Conservation (phyloP, 2,113 vertebrate genomes). For the Megalops atlanticus region DNA sequence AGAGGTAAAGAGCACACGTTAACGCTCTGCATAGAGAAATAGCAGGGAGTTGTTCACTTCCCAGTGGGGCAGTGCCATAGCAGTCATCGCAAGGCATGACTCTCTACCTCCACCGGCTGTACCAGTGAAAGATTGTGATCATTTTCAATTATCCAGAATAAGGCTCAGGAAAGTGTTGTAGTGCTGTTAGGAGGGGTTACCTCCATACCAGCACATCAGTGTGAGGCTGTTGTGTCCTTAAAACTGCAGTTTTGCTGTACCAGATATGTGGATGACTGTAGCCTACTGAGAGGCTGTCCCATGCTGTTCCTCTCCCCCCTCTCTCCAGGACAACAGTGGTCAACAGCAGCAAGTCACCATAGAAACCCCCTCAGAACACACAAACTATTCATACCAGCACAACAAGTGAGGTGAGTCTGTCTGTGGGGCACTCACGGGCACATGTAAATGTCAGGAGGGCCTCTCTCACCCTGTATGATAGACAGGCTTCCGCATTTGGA, state of each 20-base stretch:
- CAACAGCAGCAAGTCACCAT: conserved; percentile 82
- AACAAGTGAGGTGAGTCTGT: conserved; percentile 72
- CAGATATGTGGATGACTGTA: too few species aligned
- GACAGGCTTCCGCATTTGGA: too few species aligned
- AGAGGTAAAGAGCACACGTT: conserved; percentile 73
- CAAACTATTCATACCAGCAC: conserved; percentile 88
- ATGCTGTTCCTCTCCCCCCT: not conserved
- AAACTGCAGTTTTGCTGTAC: too few species aligned
- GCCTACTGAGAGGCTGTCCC: not conserved
- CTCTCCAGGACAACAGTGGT: conserved; percentile 77
- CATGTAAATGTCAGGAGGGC: too few species aligned
- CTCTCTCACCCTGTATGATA: too few species aligned
- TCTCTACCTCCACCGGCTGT: not conserved
- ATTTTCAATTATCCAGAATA: not conserved
- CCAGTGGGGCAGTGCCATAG: too few species aligned
- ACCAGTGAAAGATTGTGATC: not conserved
- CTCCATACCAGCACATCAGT: too few species aligned
- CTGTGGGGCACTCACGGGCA: too few species aligned
- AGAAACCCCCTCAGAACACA: conserved; percentile 81
- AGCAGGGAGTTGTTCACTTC: too few species aligned
- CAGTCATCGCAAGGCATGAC: too few species aligned
- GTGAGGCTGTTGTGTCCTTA: too few species aligned
- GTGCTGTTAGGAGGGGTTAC: too few species aligned
- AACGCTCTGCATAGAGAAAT: not conserved
- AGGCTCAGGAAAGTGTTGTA: not conserved